Conservation (phyloP, 2,888 invertebrate species). For the Cylloceria caligata region DNA sequence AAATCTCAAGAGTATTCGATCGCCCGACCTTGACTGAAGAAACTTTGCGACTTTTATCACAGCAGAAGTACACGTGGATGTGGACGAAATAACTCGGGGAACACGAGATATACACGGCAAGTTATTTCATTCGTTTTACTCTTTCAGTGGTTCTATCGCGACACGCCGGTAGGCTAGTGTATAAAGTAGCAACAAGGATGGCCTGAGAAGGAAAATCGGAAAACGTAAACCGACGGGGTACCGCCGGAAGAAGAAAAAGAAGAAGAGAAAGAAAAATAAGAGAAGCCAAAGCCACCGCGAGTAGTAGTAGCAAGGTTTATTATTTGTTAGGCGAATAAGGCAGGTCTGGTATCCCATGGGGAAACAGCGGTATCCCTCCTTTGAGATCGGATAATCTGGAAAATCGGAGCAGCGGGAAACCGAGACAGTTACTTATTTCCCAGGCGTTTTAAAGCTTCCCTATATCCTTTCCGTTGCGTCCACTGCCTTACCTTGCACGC, state of each 20-base stretch:
- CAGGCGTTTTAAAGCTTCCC: constrained; percentile 67
- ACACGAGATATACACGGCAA: constrained; percentile 47
- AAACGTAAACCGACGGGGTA: constrained; percentile 55
- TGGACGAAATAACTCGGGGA: constrained; percentile 51
- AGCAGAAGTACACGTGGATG: constrained; percentile 18
- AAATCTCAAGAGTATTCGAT: constrained; percentile 2
- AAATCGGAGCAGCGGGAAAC: constrained; percentile 72
- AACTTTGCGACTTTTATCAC: constrained; percentile 30
- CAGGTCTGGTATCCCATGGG: constrained; percentile 58
- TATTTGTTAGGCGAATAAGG: constrained; percentile 68
- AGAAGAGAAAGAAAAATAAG: constrained; percentile 32
- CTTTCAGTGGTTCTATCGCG: constrained; percentile 28
- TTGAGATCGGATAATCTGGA: constrained; percentile 80
- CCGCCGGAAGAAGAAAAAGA: constrained; percentile 16
- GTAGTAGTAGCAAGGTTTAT: constrained; percentile 63
- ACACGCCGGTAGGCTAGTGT: constrained; percentile 52
- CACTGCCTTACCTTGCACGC: constrained; percentile 40
- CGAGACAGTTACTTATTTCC: constrained; percentile 69
- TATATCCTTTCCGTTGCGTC: constrained; percentile 54
- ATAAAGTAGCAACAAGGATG: constrained; percentile 59
- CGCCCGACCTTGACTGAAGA: constrained; percentile 16
- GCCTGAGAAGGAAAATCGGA: constrained; percentile 25
- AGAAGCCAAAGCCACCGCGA: constrained; percentile 47
- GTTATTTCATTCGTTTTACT: constrained; percentile 48
- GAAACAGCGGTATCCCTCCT: constrained; percentile 66